Percentiles rank a stretch among this genome's conserved stretches.
Conservation (phyloP, 2,888 invertebrate genomes). For the Serripes groenlandicus region DNA sequence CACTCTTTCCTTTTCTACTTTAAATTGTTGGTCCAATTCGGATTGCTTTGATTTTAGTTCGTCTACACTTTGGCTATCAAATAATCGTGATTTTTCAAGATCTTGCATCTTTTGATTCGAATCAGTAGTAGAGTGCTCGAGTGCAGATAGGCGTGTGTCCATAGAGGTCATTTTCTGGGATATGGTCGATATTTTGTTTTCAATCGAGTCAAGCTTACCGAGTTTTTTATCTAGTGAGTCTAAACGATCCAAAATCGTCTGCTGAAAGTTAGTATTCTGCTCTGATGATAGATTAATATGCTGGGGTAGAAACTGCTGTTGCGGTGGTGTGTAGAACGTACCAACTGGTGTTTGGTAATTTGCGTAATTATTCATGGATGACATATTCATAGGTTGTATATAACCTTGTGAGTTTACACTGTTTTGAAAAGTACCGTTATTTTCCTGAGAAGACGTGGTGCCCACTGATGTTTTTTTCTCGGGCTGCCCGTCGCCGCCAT, state of each 20-base stretch:
- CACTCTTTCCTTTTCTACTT: slow-evolving; percentile 5
- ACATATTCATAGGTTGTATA: slow-evolving; percentile 20
- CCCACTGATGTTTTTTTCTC: no score
- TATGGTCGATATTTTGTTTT: slow-evolving; percentile 7
- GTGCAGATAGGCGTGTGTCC: background rate
- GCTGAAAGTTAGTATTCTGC: background rate
- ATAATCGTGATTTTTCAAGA: slow-evolving; percentile 10
- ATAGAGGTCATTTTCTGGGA: slow-evolving; percentile 9
- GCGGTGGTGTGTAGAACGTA: background rate
- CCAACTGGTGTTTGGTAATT: slow-evolving; percentile 10
- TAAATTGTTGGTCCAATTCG: background rate
- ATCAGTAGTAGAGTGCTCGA: background rate
- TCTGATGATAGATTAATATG: background rate
- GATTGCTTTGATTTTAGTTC: slow-evolving; percentile 14
- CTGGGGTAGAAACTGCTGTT: background rate
- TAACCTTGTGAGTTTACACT: no score
- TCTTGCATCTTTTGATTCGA: slow-evolving; percentile 12
- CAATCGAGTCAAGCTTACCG: slow-evolving; percentile 16
- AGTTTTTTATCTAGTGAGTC: slow-evolving; percentile 7
- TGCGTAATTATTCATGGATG: background rate
- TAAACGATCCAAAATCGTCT: slow-evolving; percentile 6
- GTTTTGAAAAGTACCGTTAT: no score
- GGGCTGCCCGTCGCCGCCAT: no score
- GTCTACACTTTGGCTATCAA: slow-evolving; percentile 23
- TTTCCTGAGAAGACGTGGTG: no score